These are phyloP conservation scores for Sphenodon punctatus DNA, from an alignment of 2,797 vertebrate species.

Conservation along the genomic window DNA sequence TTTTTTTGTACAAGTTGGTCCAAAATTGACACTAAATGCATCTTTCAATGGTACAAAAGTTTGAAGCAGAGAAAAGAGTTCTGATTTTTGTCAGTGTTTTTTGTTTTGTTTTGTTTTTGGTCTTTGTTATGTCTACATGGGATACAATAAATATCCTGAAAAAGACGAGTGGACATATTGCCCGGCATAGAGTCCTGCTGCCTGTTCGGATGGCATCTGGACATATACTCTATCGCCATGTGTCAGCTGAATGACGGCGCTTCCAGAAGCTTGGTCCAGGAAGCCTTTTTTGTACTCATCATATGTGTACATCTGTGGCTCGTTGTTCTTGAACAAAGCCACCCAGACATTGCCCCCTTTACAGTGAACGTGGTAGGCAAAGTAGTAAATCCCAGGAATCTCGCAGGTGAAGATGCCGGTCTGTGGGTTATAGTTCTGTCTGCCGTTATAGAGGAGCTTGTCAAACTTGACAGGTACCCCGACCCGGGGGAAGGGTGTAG, in stretches of 20 bases:
- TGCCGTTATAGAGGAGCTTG: constrained; percentile 92
- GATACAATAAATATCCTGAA: constrained; percentile 97
- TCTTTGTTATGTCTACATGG: constrained; percentile 80
- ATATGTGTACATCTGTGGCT: constrained; percentile 96
- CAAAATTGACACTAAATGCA: constrained; percentile 69
- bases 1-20: constrained; percentile 70
- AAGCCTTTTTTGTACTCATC: constrained; percentile 96
- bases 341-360: constrained; percentile 97
- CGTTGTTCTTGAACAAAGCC: constrained; percentile 94
- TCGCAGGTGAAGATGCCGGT: constrained; percentile 94
- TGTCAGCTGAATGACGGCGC: constrained; percentile 88
- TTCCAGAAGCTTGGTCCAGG: constrained; percentile 96
- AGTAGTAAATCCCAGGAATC: constrained; percentile 95
- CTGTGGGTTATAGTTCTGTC: constrained; percentile 94
- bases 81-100: constrained; percentile 12
- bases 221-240: constrained; percentile 90
- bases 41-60: constrained; percentile 64
- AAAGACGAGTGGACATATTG: constrained; percentile 96
- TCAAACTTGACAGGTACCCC: constrained; percentile 92
- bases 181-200: constrained; percentile 94
- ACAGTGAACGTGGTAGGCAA: constrained; percentile 94
- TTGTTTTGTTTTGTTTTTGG: neutral
- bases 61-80: constrained; percentile 61
- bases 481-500: constrained; percentile 89
- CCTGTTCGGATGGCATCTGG: constrained; percentile 95